phyloP scores from a whole-genome alignment of 1,140 invertebrate genomes.

The Nomia melanderi region DNA sequence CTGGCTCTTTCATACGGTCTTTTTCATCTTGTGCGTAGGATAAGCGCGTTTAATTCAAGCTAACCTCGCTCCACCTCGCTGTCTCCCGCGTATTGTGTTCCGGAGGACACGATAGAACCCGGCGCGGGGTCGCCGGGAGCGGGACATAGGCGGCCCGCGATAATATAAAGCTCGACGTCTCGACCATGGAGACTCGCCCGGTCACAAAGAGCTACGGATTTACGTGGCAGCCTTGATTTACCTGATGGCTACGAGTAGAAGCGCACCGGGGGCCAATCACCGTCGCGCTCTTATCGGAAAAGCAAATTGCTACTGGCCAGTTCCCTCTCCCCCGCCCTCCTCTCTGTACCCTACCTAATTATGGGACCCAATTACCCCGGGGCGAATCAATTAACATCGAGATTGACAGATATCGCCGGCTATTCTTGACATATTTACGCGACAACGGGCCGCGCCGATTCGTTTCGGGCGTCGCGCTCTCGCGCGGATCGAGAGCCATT shows the following conservation, averaged over 20 bases:
- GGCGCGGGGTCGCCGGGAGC: background rate
- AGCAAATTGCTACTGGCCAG: conserved; percentile 50
- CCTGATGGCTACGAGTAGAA: conserved; percentile 47
- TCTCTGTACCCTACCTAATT: conserved; percentile 54
- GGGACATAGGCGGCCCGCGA: conserved; percentile 29
- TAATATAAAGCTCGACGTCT: conserved; percentile 47
- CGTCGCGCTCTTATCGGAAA: conserved; percentile 50
- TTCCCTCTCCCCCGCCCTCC: background rate
- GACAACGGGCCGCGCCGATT: background rate
- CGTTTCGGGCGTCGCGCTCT: background rate
- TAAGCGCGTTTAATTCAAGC: conserved; percentile 51
- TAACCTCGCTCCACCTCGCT: background rate
- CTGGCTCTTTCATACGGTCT: conserved; percentile 30
- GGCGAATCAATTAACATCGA: conserved; percentile 56
- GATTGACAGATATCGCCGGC: conserved; percentile 10
- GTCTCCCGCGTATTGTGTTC: conserved; percentile 16
- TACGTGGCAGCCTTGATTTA: conserved; percentile 55
- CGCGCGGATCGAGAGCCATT: background rate
- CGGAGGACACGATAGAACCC: background rate
- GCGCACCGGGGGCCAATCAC: conserved; percentile 43
- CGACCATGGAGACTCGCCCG: background rate
- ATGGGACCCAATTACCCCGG: conserved; percentile 52
- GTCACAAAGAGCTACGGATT: conserved; percentile 51
- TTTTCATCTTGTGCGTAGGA: conserved; percentile 43
- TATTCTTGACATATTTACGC: conserved; percentile 29